Conservation (phyloP, 1,140 invertebrate species). For the Hyles euphorbiae region DNA sequence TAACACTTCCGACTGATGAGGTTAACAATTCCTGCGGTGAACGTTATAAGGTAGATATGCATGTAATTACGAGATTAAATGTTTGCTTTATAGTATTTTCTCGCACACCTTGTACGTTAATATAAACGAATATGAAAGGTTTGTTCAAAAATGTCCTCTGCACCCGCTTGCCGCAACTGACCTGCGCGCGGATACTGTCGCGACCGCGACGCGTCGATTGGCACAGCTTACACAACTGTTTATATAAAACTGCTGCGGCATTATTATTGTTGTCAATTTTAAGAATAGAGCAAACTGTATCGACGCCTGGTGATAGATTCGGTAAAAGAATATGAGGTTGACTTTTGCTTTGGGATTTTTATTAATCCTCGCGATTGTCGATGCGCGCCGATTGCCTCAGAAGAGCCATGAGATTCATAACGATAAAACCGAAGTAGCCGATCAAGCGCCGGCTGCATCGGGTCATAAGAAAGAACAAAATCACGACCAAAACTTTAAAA, state of each 20-base stretch:
- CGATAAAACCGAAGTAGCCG: slow-evolving; percentile 51
- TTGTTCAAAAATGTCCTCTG: slow-evolving; percentile 14
- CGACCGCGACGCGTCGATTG: slow-evolving; percentile 54
- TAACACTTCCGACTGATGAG: no score
- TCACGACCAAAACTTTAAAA: slow-evolving; percentile 76
- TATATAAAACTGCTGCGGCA: slow-evolving; percentile 70
- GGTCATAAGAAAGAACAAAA: slow-evolving; percentile 78
- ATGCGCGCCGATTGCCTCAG: slow-evolving; percentile 44
- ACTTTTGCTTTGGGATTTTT: slow-evolving; percentile 46
- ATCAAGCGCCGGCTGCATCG: slow-evolving; percentile 74
- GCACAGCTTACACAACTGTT: slow-evolving; percentile 60
- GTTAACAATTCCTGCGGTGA: no score
- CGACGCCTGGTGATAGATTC: slow-evolving; percentile 15
- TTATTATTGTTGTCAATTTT: slow-evolving; percentile 58
- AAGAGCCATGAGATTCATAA: slow-evolving; percentile 36
- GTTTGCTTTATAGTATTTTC: background rate
- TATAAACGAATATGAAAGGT: background rate
- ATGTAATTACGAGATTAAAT: no score
- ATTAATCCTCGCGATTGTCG: slow-evolving; percentile 28
- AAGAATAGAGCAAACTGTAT: slow-evolving; percentile 37
- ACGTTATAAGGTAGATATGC: no score
- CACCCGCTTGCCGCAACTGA: slow-evolving; percentile 42
- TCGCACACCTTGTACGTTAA: no score
- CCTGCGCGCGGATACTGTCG: slow-evolving; percentile 35
- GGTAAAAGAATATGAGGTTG: slow-evolving; percentile 43